Evolutionary conservation across 2,888 invertebrate genomes (phyloP).

Genomic region (Malacosoma neustria): DNA sequence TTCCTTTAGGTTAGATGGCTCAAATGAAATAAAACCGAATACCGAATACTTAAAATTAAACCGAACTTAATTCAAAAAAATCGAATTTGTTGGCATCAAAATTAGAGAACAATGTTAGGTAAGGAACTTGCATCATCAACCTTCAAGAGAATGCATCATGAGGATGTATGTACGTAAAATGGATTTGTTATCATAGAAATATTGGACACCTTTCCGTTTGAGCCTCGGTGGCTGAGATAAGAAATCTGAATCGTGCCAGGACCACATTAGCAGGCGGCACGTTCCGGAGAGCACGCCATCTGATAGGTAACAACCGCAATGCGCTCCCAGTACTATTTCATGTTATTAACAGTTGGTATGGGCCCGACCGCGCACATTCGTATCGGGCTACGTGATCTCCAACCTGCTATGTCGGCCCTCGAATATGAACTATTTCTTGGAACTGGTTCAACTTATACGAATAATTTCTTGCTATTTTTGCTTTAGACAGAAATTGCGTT

Average conservation of each 20-base stretch:
- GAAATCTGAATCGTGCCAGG: conserved; percentile 62
- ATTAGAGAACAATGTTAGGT: too few relatives aligned
- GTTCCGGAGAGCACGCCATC: conserved; percentile 53
- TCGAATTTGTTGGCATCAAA: too few relatives aligned
- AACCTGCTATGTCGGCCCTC: conserved; percentile 27
- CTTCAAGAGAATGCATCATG: too few relatives aligned
- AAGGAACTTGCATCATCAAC: too few relatives aligned
- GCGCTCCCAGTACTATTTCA: conserved; percentile 46
- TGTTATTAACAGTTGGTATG: conserved; percentile 44
- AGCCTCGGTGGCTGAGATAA: conserved; percentile 27
- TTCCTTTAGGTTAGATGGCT: too few relatives aligned
- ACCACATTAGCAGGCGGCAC: conserved; percentile 61
- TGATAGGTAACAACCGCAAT: conserved; percentile 48
- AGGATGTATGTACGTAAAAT: too few relatives aligned
- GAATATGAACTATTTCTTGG: conserved; percentile 18
- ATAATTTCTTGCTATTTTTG: too few relatives aligned
- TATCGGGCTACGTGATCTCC: conserved; percentile 42
- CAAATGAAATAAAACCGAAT: too few relatives aligned
- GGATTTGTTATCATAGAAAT: background rate
- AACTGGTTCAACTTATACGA: conserved; percentile 14
- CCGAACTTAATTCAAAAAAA: too few relatives aligned
- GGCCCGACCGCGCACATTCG: conserved; percentile 34
- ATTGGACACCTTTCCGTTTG: background rate
- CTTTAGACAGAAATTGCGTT: too few relatives aligned
- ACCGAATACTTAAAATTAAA: too few relatives aligned